Evolutionary conservation across 2,888 invertebrate species (phyloP).

Genomic region (Celastrina argiolus): DNA sequence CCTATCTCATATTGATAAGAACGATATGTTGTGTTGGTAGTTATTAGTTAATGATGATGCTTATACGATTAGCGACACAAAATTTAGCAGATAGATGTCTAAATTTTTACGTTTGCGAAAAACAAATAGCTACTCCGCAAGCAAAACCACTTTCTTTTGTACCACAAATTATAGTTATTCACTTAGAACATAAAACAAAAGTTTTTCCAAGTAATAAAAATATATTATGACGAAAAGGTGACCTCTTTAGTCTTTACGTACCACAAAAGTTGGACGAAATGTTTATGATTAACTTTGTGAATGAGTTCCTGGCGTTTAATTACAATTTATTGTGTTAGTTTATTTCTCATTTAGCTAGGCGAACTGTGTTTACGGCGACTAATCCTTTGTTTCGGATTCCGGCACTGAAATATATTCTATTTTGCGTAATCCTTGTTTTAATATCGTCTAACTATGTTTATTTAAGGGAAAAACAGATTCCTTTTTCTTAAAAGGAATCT

Average conservation of each 20-base stretch:
- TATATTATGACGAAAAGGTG: not conserved
- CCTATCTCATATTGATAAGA: no score
- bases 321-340: constrained; percentile 15
- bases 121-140: no score
- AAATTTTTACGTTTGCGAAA: no score
- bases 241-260: not conserved
- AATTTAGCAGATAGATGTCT: no score
- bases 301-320: constrained; percentile 17
- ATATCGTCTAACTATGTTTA: not conserved
- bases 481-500: no score
- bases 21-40: no score
- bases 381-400: constrained; percentile 1
- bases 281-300: constrained; percentile 14
- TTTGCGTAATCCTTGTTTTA: not conserved
- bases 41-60: no score
- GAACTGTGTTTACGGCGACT: not conserved
- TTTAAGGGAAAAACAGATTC: no score
- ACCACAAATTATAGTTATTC: not conserved
- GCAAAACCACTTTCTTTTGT: not conserved
- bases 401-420: not conserved
- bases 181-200: not conserved
- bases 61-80: no score
- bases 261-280: not conserved
- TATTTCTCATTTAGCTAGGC: not conserved
- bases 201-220: not conserved